These are phyloP conservation scores for Narcine bancroftii DNA, from an alignment of 2,113 vertebrate species.

Conservation along the genomic window DNA sequence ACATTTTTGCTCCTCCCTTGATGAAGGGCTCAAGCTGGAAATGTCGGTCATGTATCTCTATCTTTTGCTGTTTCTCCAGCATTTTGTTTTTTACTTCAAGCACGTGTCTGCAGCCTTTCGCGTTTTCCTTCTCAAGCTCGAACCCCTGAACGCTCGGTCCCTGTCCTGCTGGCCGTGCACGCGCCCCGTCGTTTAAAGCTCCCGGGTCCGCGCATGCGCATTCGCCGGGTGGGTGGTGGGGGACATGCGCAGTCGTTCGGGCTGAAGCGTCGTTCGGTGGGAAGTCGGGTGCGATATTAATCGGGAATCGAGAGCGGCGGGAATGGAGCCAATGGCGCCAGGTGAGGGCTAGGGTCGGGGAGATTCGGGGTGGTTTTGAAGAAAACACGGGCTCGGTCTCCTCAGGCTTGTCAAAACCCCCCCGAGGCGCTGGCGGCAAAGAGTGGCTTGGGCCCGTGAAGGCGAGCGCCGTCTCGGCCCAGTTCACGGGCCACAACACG, in stretches of 20 bases:
- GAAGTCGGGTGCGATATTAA: background rate
- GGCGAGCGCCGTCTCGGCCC: background rate
- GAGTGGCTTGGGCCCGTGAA: background rate
- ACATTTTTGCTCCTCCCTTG: no score
- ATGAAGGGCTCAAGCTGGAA: no score
- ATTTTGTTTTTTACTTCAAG: no score
- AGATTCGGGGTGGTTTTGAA: background rate
- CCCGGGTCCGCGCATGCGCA: background rate
- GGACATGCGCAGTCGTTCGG: constrained; percentile 20
- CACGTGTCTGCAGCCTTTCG: no score
- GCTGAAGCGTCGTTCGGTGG: background rate
- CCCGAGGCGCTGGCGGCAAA: background rate
- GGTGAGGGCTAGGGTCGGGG: background rate
- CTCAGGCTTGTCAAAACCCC: background rate
- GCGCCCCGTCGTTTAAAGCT: constrained; percentile 1
- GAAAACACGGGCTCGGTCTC: background rate
- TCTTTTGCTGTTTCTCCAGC: no score
- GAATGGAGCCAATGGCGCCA: constrained; percentile 14
- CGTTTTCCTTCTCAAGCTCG: no score
- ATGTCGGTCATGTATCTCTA: no score
- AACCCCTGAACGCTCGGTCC: background rate
- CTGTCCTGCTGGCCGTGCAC: background rate
- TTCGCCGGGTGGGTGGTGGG: no score
- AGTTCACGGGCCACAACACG: background rate
- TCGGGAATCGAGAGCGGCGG: background rate